Base-by-base conservation (phyloP, 2,797 vertebrate genomes). In the Pseudomugil tenellus region DNA sequence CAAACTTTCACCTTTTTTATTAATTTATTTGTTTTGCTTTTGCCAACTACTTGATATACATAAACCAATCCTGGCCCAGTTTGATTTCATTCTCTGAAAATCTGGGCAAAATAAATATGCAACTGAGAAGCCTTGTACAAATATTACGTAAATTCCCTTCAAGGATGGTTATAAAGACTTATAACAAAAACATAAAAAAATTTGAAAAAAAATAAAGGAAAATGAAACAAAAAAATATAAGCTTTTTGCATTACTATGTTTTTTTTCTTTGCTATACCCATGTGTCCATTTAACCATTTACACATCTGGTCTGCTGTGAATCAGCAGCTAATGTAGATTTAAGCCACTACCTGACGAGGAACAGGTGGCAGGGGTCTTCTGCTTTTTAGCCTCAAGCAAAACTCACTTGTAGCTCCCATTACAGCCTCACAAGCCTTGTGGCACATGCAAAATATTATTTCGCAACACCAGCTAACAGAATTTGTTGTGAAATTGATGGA, bases 401-500 rank as follows among this genome's bases (percentile, higher is more conserved):
- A 29, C 25, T 10, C 1, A 37, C 55, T 57, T 25, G 11, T 21
- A 14, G 11, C 12, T 46, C 43, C 43, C 43, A 8, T 25, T 25
- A 17, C 16, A 57, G 39, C 10, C 37, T 28, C 14, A 21, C 14
- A 26, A 43, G 2, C 13, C 9, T 16, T 57, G 55, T 7, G 37
- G 4, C 35, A 55, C 37, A 51, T 23, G 0, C 5, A 35, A 2
- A 49, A 23, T 48, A 60, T 29, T 60, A 63, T 48, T 23, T 14
- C 7, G 9, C 46, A 32, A 23, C n/a, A 63, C 31, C 10, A 25
- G 9, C 16, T 52, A 35, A 63, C 11, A 63, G 16, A 31, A 31
- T 52, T 35, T 52, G 46, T 19, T 63, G 58, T 43, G 41, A 46
- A 59, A n/a, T 17, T 43, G 58, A 3, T 43, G 14, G 31, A 48